A percentile compares a stretch with the other conserved stretches of the same genome.
Evolutionary conservation across 2,888 invertebrate genomes (phyloP).

Genomic region (Lepetodrilus schrolli): DNA sequence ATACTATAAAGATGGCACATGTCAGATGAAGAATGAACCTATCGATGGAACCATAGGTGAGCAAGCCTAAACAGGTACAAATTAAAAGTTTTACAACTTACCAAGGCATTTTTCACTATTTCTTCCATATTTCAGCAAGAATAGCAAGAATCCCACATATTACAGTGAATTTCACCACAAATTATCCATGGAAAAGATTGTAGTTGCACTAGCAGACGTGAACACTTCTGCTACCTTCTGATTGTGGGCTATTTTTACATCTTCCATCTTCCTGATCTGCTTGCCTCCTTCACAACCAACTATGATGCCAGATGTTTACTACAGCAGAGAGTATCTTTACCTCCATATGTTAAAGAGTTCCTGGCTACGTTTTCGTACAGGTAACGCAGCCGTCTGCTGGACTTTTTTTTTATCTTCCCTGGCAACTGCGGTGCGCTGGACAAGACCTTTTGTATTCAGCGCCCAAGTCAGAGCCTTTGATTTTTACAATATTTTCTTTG

Average conservation of each 20-base stretch:
- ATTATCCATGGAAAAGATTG: background rate
- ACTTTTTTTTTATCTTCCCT: background rate
- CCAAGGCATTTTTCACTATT: slow-evolving; percentile 30
- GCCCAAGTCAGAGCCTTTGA: background rate
- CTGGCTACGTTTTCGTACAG: slow-evolving; percentile 1
- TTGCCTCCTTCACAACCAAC: background rate
- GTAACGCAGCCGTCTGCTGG: background rate
- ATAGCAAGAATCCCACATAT: background rate
- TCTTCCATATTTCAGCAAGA: slow-evolving; percentile 31
- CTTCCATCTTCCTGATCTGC: background rate
- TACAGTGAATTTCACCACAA: slow-evolving; percentile 12
- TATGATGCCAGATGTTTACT: slow-evolving; percentile 20
- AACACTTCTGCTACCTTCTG: slow-evolving; percentile 15
- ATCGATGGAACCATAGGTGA: background rate
- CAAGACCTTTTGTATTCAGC: background rate
- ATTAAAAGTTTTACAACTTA: background rate
- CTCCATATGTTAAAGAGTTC: slow-evolving; percentile 19
- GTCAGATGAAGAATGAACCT: background rate
- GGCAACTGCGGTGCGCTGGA: background rate
- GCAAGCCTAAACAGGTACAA: background rate
- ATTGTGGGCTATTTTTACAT: slow-evolving; percentile 20
- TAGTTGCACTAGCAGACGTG: slow-evolving; percentile 1
- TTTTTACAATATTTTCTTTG: background rate
- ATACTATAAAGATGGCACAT: background rate
- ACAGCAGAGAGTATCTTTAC: background rate